Base-by-base conservation (phyloP, 1,140 invertebrate species). In the Nymphalis io region DNA sequence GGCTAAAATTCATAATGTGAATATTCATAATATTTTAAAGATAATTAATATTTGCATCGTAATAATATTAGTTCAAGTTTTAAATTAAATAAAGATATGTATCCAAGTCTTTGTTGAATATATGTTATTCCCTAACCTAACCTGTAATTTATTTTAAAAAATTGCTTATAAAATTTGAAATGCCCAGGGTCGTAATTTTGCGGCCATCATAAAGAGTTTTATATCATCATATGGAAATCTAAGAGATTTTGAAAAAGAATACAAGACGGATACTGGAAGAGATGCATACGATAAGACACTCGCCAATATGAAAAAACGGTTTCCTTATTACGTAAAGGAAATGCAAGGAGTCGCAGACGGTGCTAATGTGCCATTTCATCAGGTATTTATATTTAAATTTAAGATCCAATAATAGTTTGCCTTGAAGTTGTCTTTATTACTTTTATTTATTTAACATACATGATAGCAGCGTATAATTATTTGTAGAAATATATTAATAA, bases 281-380 rank as follows among this genome's bases (percentile, higher is more conserved):
- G 82, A 88, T 63, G 93, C 95, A 10, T 98, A 97, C 76, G 95
- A 97, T 0, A 94, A 94, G 64, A 96, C 95, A 0, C 91, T 97
- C 1, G 91, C 91, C 1, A 93, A 92, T 62, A 94, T 95, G 23
- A 93, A 94, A 72, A 82, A 93, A 51, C 94, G 95, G 71, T 97
- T 94, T 88, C 96, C 97, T 0, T 95, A 97, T 66, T 98, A 98
- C 78, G 88, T 97, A 0, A 92, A 94, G 39, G 97, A 98, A 87
- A 89, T 98, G n/a, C 93, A 96, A 87, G 97, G 97, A 39, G 95
- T 95, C 3, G 96, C 97, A 15, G 95, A 97, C 81, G 97, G 97
- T 2, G 95, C 96, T 11, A 92, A 94, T 71, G 95, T 97, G 10
- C 95, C 96, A 1, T 98, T 97, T 84, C 90, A 96, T 38, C 74